Evolutionary conservation across 1,140 invertebrate species (phyloP), one percentile per base, ranked within the genome.

Genomic region (Whitmania pigra): DNA sequence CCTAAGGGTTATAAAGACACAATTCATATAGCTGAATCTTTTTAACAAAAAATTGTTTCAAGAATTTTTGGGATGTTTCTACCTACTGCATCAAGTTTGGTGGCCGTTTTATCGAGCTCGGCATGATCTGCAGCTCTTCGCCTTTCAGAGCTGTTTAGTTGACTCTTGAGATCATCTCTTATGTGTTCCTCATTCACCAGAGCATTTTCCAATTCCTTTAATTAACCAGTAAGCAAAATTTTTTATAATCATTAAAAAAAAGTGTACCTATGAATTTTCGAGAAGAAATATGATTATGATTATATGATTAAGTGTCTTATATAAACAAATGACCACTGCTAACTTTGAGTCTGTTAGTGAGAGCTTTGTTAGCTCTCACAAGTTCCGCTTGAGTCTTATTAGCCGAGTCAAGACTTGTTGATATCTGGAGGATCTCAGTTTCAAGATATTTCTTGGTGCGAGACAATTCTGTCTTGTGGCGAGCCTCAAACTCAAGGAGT

Each of bases 271-370:
- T 11, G 22, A 25, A 22, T n/a, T 63, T 63, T 25, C 18, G 0
- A 13, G 22, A 63, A 13, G 11, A 63, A 63, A 63, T 18, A 63
- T 63, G 20, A 49, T n/a, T n/a, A n/a, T n/a, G 43, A 49, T 49
- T 49, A 49, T 11, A 49, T 17, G 43, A 15, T 49, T 49, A n/a
- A n/a, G n/a, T n/a, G n/a, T n/a, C 13, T 6, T 43, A 49, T 49
- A 49, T 49, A 49, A 49, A 49, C 43, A 49, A 49, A 17, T 49
- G 43, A 49, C 13, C 43, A 49, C 9, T 49, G 29, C 9, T 22
- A 63, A 63, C 57, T 20, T 63, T 63, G 57, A 31, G 5, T 63
- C 20, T 63, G 57, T 63, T 63, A 31, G 29, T 13, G 29, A 63
- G 57, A 25, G 22, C 2, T 31, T 63, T 63, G 57, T 63, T 63